phyloP scores from a whole-genome alignment of 2,888 invertebrate species.

The Microctonus hyperodae region DNA sequence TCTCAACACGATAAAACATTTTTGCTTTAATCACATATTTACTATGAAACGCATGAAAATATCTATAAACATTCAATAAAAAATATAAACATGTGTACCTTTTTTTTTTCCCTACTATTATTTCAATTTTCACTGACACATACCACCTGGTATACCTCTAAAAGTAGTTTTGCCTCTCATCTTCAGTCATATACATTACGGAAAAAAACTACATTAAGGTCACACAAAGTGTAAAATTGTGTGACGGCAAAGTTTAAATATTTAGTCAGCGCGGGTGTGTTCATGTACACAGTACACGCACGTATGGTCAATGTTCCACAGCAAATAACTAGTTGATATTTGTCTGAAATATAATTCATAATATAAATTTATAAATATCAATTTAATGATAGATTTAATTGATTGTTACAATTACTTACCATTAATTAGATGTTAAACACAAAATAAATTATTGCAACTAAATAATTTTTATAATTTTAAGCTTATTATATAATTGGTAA shows the following conservation, averaged over 20 bases:
- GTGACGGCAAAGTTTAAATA: slow-evolving; percentile 39
- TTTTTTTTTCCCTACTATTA: neutral
- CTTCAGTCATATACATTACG: neutral
- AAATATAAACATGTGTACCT: neutral
- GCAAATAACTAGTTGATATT: neutral
- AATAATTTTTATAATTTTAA: too few species aligned
- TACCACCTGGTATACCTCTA: slow-evolving; percentile 4
- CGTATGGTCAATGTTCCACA: neutral
- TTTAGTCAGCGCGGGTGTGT: slow-evolving; percentile 33
- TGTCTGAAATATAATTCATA: neutral
- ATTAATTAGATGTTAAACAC: too few species aligned
- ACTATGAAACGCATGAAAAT: neutral
- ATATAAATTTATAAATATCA: too few species aligned
- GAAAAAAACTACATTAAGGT: slow-evolving; percentile 12
- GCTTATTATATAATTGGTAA: too few species aligned
- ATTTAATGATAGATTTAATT: neutral
- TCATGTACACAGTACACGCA: neutral
- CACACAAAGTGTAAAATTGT: slow-evolving; percentile 30
- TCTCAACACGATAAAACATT: too few species aligned
- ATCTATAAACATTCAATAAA: neutral
- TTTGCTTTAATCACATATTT: neutral
- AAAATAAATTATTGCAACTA: too few species aligned
- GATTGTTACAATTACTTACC: neutral
- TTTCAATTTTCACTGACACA: neutral
- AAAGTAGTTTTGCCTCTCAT: slow-evolving; percentile 1